Evolutionary conservation across 2,113 vertebrate genomes (phyloP), one percentile per base, ranked within the genome.

Genomic region (Pelvicachromis taeniatus): DNA sequence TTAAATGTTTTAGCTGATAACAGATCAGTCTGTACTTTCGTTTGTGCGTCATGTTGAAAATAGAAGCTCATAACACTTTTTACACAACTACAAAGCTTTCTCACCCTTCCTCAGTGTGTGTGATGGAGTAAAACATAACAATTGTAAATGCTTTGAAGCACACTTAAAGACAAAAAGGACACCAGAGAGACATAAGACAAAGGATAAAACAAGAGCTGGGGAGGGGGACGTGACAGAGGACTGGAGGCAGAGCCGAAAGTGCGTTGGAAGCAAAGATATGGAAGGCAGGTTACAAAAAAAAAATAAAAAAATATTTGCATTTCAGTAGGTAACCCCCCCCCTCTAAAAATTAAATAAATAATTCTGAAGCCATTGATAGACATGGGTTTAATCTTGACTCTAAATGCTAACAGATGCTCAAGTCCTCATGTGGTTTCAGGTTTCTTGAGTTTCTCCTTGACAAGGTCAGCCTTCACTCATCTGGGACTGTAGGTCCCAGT

Each of bases 401-500:
- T 14, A 29, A 68, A 7, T 50, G 17, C 65, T 29, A 70, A 54
- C 45, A 48, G 68, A 54, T 33, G 38, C 53, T 61, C 52, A 29
- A 80, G 82, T 83, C 68, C 86, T 84, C 73, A 9, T 4, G 80
- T 65, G 70, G 52, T 75, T 84, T 86, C 78, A 59, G 59, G 53
- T 77, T 89, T 40, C 84, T 75, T 16, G 73, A 85, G 83, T 42
- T 80, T 94, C 90, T 92, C 87, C 81, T 91, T 85, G 83, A 89
- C 78, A 88, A 88, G 80, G 93, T 93, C 92, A 89, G 45, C 58
- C 29, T 50, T 55, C 61, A 17, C 78, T 85, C 87, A 29, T 93
- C 63, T 40, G 91, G 87, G 92, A 89, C 38, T 89, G 91, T 16
- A 61, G 80, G 90, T 92, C 92, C 93, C 87, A 89, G 88, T 90